Evolutionary conservation across 2,888 invertebrate genomes (phyloP), one percentile per base, ranked within the genome.

Genomic region (Himalopsyche japonica): DNA sequence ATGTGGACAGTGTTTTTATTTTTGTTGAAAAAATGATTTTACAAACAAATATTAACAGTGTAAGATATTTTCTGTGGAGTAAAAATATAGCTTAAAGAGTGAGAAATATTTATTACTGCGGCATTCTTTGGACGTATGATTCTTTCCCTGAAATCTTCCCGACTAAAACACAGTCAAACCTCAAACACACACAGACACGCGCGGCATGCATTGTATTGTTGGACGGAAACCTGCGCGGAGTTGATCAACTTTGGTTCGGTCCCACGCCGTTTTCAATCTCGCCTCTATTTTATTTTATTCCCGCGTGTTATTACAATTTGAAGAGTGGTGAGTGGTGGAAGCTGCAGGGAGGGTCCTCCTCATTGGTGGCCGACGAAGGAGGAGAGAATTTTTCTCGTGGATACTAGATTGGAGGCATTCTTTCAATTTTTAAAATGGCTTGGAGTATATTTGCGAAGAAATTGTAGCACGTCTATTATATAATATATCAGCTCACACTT

Each of bases 301-400:
- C 86, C 78, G 84, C 79, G 84, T 84, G 84, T 86, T 86, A 86
- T 86, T 86, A 84, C 83, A 80, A 83, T 83, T 83, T 83, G 76
- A 70, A 79, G 47, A 70, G 49, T 70, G 80, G 77, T 24, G 83
- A 48, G 83, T 48, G 78, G 78, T 49, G 82, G 82, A 48, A 80
- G 78, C 76, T 70, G 79, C 76, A 57, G 57, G 20, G 57, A 57
- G 57, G 10, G 24, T 57, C 57, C 57, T 57, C 57, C 57, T 57
- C 20, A 15, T 57, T 15, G 57, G 57, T 57, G 57, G 57, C 57
- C 57, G 57, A 24, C 57, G 57, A 57, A 57, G 57, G 57, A 57
- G 24, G 57, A 57, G 57, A 24, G 57, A n/a, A 7, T 15, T 20
- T 7, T 57, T 20, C 57, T 57, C 57, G 57, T 20, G 20, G 20